Evolutionary conservation across 2,797 vertebrate genomes (phyloP), one percentile per base, ranked within the genome.

Genomic region (Nyctibius grandis): DNA sequence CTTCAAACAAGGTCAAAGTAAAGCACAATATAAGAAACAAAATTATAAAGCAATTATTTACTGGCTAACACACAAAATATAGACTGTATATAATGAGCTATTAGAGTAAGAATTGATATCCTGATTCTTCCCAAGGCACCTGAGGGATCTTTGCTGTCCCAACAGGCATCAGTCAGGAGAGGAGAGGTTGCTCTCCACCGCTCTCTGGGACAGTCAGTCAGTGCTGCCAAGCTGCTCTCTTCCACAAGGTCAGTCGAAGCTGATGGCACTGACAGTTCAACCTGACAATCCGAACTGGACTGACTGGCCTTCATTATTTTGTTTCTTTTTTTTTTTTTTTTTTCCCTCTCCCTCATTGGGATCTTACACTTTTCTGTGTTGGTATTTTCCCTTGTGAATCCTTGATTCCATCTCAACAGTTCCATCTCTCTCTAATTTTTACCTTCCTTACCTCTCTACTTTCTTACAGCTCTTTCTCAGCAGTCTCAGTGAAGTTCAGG

Each of bases 261-360:
- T 31, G 5, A 17, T 31, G 29, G 40, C 1, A 5, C 45, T 40
- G n/a, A 54, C 19, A 50, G 53, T 16, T 70, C 33, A 28, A 0
- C 8, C 5, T 31, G 8, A 31, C 23, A 11, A 5, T 15, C 34
- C 31, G 4, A 16, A 67, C 44, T 65, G 47, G 25, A 29, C 47
- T 33, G 47, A 15, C 16, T 16, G 26, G 22, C 19, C 48, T 86
- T 74, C 5, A 1, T 6, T n/a, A 5, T 12, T 75, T 60, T 34
- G 16, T 28, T 78, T 38, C 6, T n/a, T n/a, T n/a, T n/a, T n/a
- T 23, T 42, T 28, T 78, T 38, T 6, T n/a, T n/a, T n/a, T n/a
- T n/a, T 23, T 42, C 23, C 23, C 12, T 13, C 25, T 21, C 0
- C 12, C 11, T 1, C 6, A 3, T 7, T 48, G 12, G 15, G 18